Evolutionary conservation across 2,888 invertebrate genomes (phyloP).

Genomic region (Incurvaria masculella): DNA sequence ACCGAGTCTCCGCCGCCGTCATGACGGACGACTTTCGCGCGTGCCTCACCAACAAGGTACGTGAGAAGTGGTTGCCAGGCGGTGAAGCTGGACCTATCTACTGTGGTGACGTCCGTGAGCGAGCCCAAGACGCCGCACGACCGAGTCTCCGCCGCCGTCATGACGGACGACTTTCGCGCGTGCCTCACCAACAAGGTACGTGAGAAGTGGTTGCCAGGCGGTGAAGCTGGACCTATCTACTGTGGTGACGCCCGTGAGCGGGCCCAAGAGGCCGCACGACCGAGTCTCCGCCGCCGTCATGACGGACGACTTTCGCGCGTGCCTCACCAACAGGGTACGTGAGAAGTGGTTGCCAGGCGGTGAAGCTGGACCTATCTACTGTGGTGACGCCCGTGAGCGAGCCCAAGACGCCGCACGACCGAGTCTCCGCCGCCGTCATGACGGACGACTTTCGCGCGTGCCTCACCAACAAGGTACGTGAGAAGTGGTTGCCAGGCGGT

Average conservation of each 20-base stretch:
- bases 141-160: conserved; percentile 83
- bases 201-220: too few relatives aligned
- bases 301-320: too few relatives aligned
- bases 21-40: conserved; percentile 88
- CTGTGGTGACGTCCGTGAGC: conserved; percentile 92
- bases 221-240: too few relatives aligned
- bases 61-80: too few relatives aligned
- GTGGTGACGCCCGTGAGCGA: conserved; percentile 96
- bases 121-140: conserved; percentile 98
- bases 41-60: conserved; percentile 86
- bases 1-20: conserved; percentile 84
- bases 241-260: too few relatives aligned
- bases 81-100: conserved; percentile 79
- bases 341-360: too few relatives aligned
- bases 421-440: conserved; percentile 88
- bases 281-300: too few relatives aligned
- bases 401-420: conserved; percentile 95
- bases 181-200: conserved; percentile 87
- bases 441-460: conserved; percentile 85
- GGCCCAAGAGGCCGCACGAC: too few relatives aligned
- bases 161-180: conserved; percentile 84
- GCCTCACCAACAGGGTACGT: too few relatives aligned
- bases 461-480: conserved; percentile 80
- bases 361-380: conserved; percentile 79
- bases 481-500: conserved; percentile 71